These are phyloP conservation scores for Chrysotoxum bicinctum DNA, from an alignment of 2,888 invertebrate species.

Conservation along the genomic window DNA sequence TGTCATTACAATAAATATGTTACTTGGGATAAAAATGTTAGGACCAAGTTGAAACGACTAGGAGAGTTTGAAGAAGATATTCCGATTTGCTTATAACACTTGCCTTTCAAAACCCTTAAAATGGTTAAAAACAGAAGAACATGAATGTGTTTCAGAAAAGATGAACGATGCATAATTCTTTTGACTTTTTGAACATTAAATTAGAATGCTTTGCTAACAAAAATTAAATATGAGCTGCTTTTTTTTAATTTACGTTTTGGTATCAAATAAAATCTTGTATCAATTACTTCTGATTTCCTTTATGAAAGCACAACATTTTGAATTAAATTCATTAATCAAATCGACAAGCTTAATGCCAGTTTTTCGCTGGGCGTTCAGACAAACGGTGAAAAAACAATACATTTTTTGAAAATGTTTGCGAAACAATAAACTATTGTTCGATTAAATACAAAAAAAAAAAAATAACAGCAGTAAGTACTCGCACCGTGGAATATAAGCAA, in stretches of 20 bases:
- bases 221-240: not conserved
- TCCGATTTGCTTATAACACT: too few species aligned
- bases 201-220: too few species aligned
- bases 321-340: not conserved
- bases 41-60: too few species aligned
- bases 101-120: too few species aligned
- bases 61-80: too few species aligned
- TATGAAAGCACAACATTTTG: not conserved
- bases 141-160: too few species aligned
- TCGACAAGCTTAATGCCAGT: not conserved
- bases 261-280: not conserved
- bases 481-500: not conserved
- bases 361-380: not conserved
- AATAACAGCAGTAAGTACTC: not conserved
- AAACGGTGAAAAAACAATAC: not conserved
- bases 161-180: too few species aligned
- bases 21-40: too few species aligned
- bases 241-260: too few species aligned
- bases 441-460: not conserved
- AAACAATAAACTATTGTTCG: constrained; percentile 1
- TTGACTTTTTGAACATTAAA: not conserved
- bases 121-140: too few species aligned
- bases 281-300: not conserved
- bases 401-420: not conserved
- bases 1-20: too few species aligned